phyloP scores from a whole-genome alignment of 2,888 invertebrate genomes.

The Drosophila lutescens region DNA sequence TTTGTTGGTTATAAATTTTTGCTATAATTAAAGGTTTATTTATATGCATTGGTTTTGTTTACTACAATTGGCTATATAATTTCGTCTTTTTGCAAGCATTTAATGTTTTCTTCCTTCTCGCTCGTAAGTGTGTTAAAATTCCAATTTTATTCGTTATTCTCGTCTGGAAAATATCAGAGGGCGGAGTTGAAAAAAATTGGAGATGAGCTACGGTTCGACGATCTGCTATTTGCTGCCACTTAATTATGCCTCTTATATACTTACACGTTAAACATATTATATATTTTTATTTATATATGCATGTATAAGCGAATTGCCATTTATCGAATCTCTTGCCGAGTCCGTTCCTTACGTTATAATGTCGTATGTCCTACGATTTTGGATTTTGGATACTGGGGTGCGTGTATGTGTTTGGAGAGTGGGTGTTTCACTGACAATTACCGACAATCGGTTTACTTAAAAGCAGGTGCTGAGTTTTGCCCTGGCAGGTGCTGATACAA shows the following conservation, averaged over 20 bases:
- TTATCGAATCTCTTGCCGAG: slow-evolving; percentile 34
- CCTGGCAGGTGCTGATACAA: slow-evolving; percentile 48
- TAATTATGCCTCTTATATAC: slow-evolving; percentile 77
- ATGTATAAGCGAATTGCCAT: slow-evolving; percentile 60
- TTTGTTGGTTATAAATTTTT: slow-evolving; percentile 50
- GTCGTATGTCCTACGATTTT: slow-evolving; percentile 24
- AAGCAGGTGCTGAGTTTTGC: slow-evolving; percentile 42
- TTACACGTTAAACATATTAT: slow-evolving; percentile 78
- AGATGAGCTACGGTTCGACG: slow-evolving; percentile 38
- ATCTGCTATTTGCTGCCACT: slow-evolving; percentile 57
- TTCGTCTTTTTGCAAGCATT: slow-evolving; percentile 59
- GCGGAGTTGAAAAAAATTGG: slow-evolving; percentile 15
- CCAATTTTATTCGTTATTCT: slow-evolving; percentile 8
- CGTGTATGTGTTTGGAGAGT: neutral
- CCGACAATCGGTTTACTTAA: slow-evolving; percentile 26
- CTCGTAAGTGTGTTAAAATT: slow-evolving; percentile 21
- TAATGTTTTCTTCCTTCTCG: slow-evolving; percentile 16
- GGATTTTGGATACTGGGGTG: slow-evolving; percentile 24
- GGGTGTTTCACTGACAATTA: slow-evolving; percentile 2
- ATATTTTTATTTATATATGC: slow-evolving; percentile 62
- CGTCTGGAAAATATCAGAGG: slow-evolving; percentile 20
- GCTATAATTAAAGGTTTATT: slow-evolving; percentile 61
- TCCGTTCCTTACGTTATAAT: slow-evolving; percentile 25
- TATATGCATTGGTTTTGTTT: slow-evolving; percentile 41
- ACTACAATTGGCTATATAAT: slow-evolving; percentile 68